These are phyloP conservation scores for Cirrhinus molitorella DNA, from an alignment of 2,797 vertebrate species.

Conservation along the genomic window DNA sequence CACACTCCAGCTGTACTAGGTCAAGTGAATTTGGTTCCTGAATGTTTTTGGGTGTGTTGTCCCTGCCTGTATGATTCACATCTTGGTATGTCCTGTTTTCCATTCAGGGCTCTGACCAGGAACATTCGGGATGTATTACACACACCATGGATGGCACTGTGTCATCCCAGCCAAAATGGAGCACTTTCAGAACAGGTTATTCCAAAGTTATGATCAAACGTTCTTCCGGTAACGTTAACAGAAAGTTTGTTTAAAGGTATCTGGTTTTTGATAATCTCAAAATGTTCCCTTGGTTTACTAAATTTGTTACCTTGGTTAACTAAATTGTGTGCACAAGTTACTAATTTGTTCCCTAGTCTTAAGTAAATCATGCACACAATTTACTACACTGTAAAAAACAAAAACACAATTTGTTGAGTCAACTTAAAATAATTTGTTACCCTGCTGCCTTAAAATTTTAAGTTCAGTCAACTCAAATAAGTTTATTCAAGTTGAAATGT, in stretches of 20 bases:
- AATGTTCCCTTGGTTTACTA: neutral
- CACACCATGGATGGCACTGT: slow-evolving; percentile 7
- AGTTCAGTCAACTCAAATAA: too few species aligned
- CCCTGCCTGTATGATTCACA: slow-evolving; percentile 45
- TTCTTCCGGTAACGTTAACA: neutral
- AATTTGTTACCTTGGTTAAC: too few species aligned
- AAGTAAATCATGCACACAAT: too few species aligned
- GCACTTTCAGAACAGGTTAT: neutral
- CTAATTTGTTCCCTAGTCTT: too few species aligned
- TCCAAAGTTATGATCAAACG: neutral
- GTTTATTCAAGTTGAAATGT: too few species aligned
- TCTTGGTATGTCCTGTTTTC: slow-evolving; percentile 47
- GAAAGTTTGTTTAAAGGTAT: neutral
- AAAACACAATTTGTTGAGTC: too few species aligned
- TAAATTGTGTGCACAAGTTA: too few species aligned
- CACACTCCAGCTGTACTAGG: slow-evolving; percentile 44
- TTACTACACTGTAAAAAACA: too few species aligned
- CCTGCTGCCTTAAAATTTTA: too few species aligned
- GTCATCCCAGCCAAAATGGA: neutral
- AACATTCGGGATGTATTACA: slow-evolving; percentile 29
- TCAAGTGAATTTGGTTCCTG: slow-evolving; percentile 15
- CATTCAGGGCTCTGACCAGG: slow-evolving; percentile 3
- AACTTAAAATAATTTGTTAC: too few species aligned
- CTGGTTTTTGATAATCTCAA: neutral
- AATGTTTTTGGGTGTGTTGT: slow-evolving; percentile 41